Evolutionary conservation across 2,888 invertebrate genomes (phyloP).

Genomic region (Andrena camellia): DNA sequence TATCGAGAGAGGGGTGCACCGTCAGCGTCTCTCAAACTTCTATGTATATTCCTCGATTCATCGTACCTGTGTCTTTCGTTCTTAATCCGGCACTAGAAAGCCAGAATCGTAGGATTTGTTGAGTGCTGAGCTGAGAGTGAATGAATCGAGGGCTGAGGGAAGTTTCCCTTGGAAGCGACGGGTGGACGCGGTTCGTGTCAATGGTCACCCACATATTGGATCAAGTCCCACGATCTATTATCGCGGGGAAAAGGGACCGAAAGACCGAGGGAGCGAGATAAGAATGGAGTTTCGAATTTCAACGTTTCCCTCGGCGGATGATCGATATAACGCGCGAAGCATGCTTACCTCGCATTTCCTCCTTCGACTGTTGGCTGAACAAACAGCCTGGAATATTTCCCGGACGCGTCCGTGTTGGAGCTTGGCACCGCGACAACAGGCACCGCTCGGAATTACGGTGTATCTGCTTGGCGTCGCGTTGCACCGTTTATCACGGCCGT

Average conservation of each 20-base stretch:
- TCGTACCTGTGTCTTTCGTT: not conserved
- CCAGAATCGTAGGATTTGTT: no score
- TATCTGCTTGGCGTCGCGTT: slow-evolving; percentile 16
- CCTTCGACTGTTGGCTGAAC: not conserved
- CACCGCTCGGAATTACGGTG: slow-evolving; percentile 23
- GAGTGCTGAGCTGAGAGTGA: slow-evolving; percentile 8
- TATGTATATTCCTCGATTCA: not conserved
- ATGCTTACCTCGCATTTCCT: not conserved
- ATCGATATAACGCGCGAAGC: slow-evolving; percentile 19
- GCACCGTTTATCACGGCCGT: slow-evolving; percentile 36
- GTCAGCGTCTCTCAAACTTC: slow-evolving; percentile 4
- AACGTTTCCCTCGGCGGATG: slow-evolving; percentile 34
- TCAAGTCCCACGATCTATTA: slow-evolving; percentile 75
- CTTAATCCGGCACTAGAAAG: no score
- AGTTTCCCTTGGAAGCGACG: slow-evolving; percentile 40
- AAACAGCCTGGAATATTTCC: slow-evolving; percentile 25
- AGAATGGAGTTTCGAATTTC: slow-evolving; percentile 57
- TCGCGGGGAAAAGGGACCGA: slow-evolving; percentile 57
- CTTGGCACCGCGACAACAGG: slow-evolving; percentile 52
- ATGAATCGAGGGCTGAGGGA: slow-evolving; percentile 3
- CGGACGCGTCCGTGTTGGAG: slow-evolving; percentile 3
- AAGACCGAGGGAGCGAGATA: slow-evolving; percentile 40
- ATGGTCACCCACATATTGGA: slow-evolving; percentile 76
- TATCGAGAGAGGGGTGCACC: not conserved
- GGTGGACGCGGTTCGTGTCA: slow-evolving; percentile 46